Base-by-base conservation (phyloP, 2,888 invertebrate species). In the Sympetrum striolatum region DNA sequence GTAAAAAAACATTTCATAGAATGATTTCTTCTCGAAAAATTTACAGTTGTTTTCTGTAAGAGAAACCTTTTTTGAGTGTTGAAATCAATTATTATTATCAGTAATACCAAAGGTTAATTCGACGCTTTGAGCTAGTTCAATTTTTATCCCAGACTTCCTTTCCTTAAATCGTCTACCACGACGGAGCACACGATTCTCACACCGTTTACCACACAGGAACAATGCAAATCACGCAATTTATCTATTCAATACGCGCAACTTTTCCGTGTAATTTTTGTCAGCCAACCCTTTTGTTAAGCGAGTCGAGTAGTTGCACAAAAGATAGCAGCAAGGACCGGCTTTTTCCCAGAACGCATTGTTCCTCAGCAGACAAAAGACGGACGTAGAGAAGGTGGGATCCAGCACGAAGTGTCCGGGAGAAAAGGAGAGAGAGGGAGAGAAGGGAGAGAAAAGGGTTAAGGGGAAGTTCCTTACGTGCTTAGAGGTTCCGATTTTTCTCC, bases 271-370 rank as follows among this genome's bases (percentile, higher is more conserved):
- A 81, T 81, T 81, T 81, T 48, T 44, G 81, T 44, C 44, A 48
- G 81, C 39, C 81, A 39, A n/a, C 81, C 81, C 81, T 81, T 81
- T 81, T 53, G 81, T 81, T 48, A 14, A 44, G 81, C 81, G 39
- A 81, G 44, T 39, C 81, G 39, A 48, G 81, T 8, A 44, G 81
- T 48, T 44, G 81, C 81, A 81, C 81, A 39, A 39, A 81, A 81
- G 81, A 81, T 39, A 39, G 81, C 4, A 25, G 64, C 64, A 64
- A 64, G n/a, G 25, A n/a, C 64, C 60, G 10, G 39, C 81, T 39
- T 53, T 81, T 81, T 81, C 81, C 39, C 44, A 81, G 81, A n/a
- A 81, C 53, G 39, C 81, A 81, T 81, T 81, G 81, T 81, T 81
- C 14, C 12, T 25, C 12, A n/a, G 15, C n/a, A 81, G 44, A 81